Base-by-base conservation (phyloP, 2,888 invertebrate species). In the Ramazzottius varieornatus region DNA sequence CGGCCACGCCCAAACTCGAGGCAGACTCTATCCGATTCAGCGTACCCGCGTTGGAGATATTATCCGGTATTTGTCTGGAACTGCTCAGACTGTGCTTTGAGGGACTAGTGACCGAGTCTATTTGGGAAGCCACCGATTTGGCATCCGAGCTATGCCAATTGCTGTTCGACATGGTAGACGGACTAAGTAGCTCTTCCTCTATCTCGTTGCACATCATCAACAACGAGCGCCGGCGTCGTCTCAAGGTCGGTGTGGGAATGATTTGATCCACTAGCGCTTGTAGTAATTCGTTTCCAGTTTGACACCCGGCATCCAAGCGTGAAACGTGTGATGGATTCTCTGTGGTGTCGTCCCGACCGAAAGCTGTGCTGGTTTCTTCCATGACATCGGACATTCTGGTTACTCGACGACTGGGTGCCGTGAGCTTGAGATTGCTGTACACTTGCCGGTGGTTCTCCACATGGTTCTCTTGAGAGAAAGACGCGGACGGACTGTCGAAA, bases 341-440 rank as follows among this genome's bases (percentile, higher is more conserved):
- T 8, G 54, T 8, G 4, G 54, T 4, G 24, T 54, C 54, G 4
- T 54, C 54, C 16, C 54, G 54, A n/a, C n/a, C n/a, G 54, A 54
- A 54, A 8, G 54, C 54, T 16, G 54, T 54, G 54, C 54, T 54
- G 54, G 54, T 54, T 24, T 54, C 54, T 29, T 54, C 54, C 54
- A 54, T 13, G 54, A 54, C 54, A 24, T 54, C 54, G 20, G 54
- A 54, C 54, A 54, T 54, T 8, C 54, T 8, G 29, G 54, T 16
- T 4, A 54, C 16, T 8, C 29, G 20, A 4, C 29, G 20, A 24
- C 29, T 54, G 54, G 29, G 13, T 16, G 8, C 4, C n/a, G 29
- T 29, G 20, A 4, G 13, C 16, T 13, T 54, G 54, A 29, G 8
- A 24, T 8, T 24, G 54, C 4, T 54, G 29, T 54, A 29, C 4